These are phyloP conservation scores for Palythoa grandis DNA, from an alignment of 92 coral and sea anemone species.

Conservation along the genomic window DNA sequence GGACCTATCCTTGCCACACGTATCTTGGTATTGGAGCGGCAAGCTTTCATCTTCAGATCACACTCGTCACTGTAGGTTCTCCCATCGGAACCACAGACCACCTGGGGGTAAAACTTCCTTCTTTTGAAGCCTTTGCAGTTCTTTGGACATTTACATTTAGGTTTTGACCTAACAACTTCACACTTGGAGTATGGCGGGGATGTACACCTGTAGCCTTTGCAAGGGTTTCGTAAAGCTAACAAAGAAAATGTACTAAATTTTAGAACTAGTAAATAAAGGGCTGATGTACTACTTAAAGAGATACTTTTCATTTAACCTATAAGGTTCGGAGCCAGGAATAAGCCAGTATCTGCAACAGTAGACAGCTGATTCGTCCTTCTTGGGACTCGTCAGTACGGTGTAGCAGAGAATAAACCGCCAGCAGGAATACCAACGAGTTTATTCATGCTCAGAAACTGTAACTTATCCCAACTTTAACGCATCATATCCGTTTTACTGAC, in stretches of 20 bases:
- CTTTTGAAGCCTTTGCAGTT: not conserved
- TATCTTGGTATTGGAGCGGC: not conserved
- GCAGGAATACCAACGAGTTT: no score
- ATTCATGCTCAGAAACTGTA: no score
- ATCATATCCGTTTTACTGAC: no score
- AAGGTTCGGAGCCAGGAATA: no score
- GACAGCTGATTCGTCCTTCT: no score
- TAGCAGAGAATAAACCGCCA: no score
- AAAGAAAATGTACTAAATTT: not conserved
- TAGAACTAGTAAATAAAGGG: no score
- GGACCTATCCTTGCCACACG: not conserved
- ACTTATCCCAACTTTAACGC: no score
- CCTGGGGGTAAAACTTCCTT: not conserved
- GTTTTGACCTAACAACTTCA: not conserved
- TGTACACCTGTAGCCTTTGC: not conserved
- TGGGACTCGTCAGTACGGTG: no score
- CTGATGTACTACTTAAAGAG: no score
- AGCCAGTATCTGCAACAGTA: no score
- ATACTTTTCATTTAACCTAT: no score
- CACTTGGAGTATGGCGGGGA: not conserved
- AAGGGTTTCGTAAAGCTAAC: not conserved
- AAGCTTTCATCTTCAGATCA: not conserved
- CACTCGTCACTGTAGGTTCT: not conserved
- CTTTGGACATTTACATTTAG: not conserved
- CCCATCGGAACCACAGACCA: slow-evolving; percentile 12